Evolutionary conservation across 2,797 vertebrate genomes (phyloP).

Genomic region (Ptychobarbus kaznakovi): DNA sequence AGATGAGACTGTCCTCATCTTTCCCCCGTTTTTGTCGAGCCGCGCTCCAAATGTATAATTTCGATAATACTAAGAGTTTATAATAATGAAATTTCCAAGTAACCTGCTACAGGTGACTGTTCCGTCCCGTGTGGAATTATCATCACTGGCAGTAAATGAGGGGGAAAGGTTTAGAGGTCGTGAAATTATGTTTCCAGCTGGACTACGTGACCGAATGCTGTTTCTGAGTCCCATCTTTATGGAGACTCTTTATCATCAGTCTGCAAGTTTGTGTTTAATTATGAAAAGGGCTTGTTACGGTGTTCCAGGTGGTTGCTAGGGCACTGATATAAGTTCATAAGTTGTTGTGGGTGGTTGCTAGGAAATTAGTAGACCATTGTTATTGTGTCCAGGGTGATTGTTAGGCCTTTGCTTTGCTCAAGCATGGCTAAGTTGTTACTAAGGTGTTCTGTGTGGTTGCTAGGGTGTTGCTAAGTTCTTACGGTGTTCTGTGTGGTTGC

Average conservation of each 20-base stretch:
- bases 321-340: background rate
- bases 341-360: background rate
- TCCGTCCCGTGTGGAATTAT: constrained; percentile 89
- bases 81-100: constrained; percentile 96
- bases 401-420: background rate
- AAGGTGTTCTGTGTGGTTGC: background rate
- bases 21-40: constrained; percentile 81
- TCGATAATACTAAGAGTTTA: constrained; percentile 97
- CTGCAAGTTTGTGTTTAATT: background rate
- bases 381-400: background rate
- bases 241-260: background rate
- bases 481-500: background rate
- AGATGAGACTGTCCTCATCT: constrained; percentile 96
- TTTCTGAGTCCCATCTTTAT: background rate
- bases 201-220: background rate
- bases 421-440: background rate
- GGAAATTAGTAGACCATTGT: background rate
- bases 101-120: constrained; percentile 96
- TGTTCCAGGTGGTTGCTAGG: background rate
- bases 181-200: constrained; percentile 21
- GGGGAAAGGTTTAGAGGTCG: constrained; percentile 34
- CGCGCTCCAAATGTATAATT: constrained; percentile 97
- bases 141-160: constrained; percentile 68
- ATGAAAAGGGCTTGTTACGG: background rate
- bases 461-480: too few relatives aligned